A percentile compares a stretch with the other conserved stretches of the same genome.
phyloP scores from a whole-genome alignment of 2,797 vertebrate species.

The Hypotaenidia okinawae region DNA sequence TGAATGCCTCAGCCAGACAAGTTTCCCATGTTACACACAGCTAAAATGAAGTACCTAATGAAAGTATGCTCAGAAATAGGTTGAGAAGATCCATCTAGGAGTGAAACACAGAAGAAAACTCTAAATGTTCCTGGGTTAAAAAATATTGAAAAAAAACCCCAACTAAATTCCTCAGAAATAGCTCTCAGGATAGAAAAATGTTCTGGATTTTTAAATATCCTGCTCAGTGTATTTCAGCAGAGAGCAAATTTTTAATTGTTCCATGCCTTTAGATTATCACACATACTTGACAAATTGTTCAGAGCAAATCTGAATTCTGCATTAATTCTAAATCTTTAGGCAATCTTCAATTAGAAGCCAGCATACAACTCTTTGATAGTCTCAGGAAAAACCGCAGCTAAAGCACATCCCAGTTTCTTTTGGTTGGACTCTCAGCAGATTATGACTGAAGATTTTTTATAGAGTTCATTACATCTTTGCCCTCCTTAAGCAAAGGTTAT shows the following conservation, averaged over 20 bases:
- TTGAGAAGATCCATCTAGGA: background rate
- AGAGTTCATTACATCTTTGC: background rate
- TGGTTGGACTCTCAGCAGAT: background rate
- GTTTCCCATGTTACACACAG: background rate
- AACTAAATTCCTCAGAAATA: background rate
- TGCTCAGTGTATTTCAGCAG: background rate
- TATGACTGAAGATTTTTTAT: background rate
- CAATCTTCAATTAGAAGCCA: background rate
- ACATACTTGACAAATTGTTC: background rate
- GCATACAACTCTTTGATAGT: background rate
- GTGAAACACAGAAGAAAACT: background rate
- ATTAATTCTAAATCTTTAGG: background rate
- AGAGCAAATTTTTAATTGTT: background rate
- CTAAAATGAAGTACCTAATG: background rate
- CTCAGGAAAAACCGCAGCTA: background rate
- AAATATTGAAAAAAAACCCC: background rate
- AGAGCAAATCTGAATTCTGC: background rate
- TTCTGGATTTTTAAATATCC: background rate
- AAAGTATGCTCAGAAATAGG: background rate
- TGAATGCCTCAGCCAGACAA: background rate
- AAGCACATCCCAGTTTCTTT: background rate
- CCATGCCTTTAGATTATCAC: background rate
- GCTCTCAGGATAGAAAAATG: background rate
- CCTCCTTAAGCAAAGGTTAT: conserved; percentile 48
- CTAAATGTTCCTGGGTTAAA: background rate